A percentile compares a stretch with the other conserved stretches of the same genome.
Conservation (phyloP, 2,797 vertebrate genomes). For the Anguilla anguilla region DNA sequence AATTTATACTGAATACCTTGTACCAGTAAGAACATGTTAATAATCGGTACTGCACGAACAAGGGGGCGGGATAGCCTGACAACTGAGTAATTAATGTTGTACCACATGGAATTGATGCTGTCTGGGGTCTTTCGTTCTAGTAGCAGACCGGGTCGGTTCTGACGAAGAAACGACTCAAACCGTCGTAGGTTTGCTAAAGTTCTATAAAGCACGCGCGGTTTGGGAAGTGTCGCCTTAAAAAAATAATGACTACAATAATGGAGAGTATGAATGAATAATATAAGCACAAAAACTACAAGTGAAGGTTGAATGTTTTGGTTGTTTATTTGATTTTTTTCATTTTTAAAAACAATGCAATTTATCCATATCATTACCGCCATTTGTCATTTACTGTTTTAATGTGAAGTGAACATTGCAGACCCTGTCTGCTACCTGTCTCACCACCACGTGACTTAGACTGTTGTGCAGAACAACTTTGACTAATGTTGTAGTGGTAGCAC, state of each 20-base stretch:
- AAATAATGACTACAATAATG: not conserved
- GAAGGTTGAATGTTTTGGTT: slow-evolving; percentile 10
- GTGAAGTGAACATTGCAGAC: not conserved
- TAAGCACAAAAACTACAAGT: slow-evolving; percentile 1
- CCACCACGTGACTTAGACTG: slow-evolving; percentile 49
- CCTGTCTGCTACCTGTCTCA: slow-evolving; percentile 29
- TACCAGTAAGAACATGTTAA: not conserved
- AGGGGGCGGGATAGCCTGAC: not conserved
- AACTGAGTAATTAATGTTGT: slow-evolving; percentile 3
- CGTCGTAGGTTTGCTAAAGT: not conserved
- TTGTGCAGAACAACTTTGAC: slow-evolving; percentile 66
- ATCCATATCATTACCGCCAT: not conserved
- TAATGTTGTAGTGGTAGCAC: slow-evolving; percentile 68
- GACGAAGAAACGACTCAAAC: not conserved
- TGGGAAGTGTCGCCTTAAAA: not conserved
- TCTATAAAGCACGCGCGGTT: not conserved
- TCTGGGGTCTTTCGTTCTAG: not conserved
- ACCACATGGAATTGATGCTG: not conserved
- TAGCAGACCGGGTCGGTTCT: not conserved
- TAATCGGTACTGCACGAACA: not conserved
- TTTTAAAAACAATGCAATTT: slow-evolving; percentile 16
- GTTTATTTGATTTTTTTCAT: slow-evolving; percentile 18
- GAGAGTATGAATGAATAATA: not conserved
- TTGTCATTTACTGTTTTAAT: not conserved
- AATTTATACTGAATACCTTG: not conserved